These are phyloP conservation scores for Lamellibrachia columna DNA, from an alignment of 2,888 invertebrate species.

Conservation along the genomic window DNA sequence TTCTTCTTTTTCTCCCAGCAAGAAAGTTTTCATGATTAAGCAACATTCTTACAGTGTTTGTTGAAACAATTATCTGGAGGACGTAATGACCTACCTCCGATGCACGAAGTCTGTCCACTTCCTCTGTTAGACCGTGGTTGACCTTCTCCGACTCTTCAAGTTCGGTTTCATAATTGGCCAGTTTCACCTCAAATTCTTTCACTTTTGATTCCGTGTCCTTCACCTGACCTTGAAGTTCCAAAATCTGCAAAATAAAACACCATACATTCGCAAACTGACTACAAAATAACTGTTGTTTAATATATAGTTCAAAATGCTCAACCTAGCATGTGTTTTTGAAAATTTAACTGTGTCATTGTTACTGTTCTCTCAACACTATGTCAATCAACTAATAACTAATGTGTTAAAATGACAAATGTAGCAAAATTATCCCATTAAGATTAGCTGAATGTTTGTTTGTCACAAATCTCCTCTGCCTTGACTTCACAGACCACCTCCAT, in stretches of 20 bases:
- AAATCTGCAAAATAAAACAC: slow-evolving; percentile 21
- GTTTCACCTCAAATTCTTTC: neutral
- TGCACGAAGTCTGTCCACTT: slow-evolving; percentile 19
- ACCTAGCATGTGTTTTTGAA: neutral
- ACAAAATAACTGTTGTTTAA: neutral
- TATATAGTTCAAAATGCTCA: neutral
- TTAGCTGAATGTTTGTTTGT: too few relatives aligned
- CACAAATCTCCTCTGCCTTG: too few relatives aligned
- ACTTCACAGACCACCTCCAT: too few relatives aligned
- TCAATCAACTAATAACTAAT: too few relatives aligned
- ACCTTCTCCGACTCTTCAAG: slow-evolving; percentile 19
- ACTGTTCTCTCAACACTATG: too few relatives aligned
- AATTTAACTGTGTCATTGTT: neutral
- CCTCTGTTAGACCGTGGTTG: slow-evolving; percentile 7
- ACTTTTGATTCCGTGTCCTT: slow-evolving; percentile 6
- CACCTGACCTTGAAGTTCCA: neutral
- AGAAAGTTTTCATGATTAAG: neutral
- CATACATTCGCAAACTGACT: neutral
- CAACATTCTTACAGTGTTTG: neutral
- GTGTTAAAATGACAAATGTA: too few relatives aligned
- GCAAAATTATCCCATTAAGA: too few relatives aligned
- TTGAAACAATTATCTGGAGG: neutral
- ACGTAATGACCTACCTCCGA: neutral
- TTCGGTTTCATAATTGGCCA: neutral
- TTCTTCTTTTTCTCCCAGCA: neutral